A percentile compares a stretch with the other conserved stretches of the same genome.
Conservation (phyloP, 2,888 invertebrate species). For the Lasioglossum villosulum region DNA sequence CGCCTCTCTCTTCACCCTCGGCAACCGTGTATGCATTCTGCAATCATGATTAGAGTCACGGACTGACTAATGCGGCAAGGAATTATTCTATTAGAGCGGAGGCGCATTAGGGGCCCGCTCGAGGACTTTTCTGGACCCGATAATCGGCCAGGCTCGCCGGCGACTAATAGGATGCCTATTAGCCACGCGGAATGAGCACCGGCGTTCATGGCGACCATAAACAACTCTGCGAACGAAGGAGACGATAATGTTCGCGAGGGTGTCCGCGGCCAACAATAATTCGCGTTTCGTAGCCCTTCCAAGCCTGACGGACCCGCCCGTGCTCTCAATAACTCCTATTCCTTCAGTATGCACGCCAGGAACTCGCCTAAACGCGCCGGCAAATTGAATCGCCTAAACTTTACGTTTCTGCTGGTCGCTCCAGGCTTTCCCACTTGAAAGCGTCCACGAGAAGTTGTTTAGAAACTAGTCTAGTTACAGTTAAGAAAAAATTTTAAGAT, state of each 20-base stretch:
- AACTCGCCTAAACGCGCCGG: neutral
- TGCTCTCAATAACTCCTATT: slow-evolving; percentile 2
- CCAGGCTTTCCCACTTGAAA: neutral
- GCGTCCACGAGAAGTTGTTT: neutral
- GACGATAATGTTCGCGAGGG: slow-evolving; percentile 62
- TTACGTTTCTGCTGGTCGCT: neutral
- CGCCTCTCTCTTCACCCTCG: slow-evolving; percentile 25
- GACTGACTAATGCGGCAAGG: slow-evolving; percentile 69
- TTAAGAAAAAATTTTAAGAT: neutral
- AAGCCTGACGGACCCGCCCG: neutral
- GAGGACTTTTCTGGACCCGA: slow-evolving; percentile 61
- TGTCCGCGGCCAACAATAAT: slow-evolving; percentile 59
- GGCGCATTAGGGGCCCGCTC: slow-evolving; percentile 62
- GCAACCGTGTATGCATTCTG: slow-evolving; percentile 60
- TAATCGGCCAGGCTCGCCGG: slow-evolving; percentile 53
- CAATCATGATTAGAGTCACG: slow-evolving; percentile 69
- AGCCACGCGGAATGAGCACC: slow-evolving; percentile 58
- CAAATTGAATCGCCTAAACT: slow-evolving; percentile 6
- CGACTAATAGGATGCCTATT: slow-evolving; percentile 70
- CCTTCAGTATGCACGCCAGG: neutral
- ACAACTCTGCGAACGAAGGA: slow-evolving; percentile 53
- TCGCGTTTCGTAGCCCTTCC: slow-evolving; percentile 34
- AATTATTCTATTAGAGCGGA: slow-evolving; percentile 72
- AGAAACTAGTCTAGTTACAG: neutral
- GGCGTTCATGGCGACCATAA: slow-evolving; percentile 52